Evolutionary conservation across 1,140 invertebrate species (phyloP).

Genomic region (Panagrolaimus sp.): DNA sequence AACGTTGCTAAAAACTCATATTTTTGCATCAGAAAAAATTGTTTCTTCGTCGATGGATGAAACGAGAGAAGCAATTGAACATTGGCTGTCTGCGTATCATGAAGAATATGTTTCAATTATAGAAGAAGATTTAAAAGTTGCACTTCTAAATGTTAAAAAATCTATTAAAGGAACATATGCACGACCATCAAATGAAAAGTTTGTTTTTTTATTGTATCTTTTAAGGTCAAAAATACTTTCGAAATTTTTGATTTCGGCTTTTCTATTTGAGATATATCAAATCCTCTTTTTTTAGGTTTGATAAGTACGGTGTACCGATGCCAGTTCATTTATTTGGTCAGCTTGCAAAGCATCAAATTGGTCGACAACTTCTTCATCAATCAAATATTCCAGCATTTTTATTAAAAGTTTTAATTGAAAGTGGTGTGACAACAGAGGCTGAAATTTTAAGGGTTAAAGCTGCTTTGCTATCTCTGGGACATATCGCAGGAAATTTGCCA

Average conservation of each 20-base stretch:
- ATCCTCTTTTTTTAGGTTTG: background rate
- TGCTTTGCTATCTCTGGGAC: constrained; percentile 11
- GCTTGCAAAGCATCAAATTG: background rate
- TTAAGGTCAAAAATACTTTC: too few relatives aligned
- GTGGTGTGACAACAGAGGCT: background rate
- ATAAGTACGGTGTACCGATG: constrained; percentile 3
- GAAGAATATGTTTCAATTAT: constrained; percentile 19
- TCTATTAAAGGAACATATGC: constrained; percentile 19
- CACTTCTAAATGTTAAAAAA: constrained; percentile 1
- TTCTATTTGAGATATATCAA: background rate
- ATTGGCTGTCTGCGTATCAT: background rate
- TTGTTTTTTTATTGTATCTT: background rate
- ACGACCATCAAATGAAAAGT: constrained; percentile 15
- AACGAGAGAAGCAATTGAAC: background rate
- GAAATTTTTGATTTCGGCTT: too few relatives aligned
- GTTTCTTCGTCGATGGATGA: background rate
- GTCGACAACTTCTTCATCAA: background rate
- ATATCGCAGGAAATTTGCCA: constrained; percentile 12
- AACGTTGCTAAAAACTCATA: constrained; percentile 1
- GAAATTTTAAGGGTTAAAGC: constrained; percentile 11
- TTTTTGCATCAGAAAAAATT: constrained; percentile 12
- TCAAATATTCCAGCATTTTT: background rate
- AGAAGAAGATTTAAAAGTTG: constrained; percentile 21
- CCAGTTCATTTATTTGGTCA: background rate
- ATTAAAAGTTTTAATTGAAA: background rate